Evolutionary conservation across 2,888 invertebrate species (phyloP).

Genomic region (Salticus scenicus): DNA sequence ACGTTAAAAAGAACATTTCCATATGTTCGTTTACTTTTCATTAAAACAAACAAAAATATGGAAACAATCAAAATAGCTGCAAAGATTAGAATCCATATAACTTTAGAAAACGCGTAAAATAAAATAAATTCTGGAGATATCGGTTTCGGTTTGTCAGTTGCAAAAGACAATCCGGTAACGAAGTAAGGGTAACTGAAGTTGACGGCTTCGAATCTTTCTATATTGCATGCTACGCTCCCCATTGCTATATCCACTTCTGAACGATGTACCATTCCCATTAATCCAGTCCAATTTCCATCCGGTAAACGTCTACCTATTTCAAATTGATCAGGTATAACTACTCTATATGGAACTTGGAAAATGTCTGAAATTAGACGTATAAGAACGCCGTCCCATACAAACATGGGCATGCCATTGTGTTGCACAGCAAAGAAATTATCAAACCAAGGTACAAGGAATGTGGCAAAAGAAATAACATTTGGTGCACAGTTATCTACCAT

Average conservation of each 20-base stretch:
- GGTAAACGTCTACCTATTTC: constrained; percentile 11
- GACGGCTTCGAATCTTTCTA: background rate
- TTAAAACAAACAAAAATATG: background rate
- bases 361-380: too few species aligned
- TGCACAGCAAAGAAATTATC: too few species aligned
- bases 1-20: background rate
- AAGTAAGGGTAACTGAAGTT: background rate
- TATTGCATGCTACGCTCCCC: background rate
- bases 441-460: too few species aligned
- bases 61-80: background rate
- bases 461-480: too few species aligned
- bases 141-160: background rate
- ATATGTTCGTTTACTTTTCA: background rate
- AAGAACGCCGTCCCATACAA: too few species aligned
- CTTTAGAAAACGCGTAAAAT: background rate
- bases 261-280: constrained; percentile 12
- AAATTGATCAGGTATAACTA: too few species aligned
- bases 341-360: too few species aligned
- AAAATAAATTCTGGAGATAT: background rate
- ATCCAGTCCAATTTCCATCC: constrained; percentile 17
- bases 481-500: too few species aligned
- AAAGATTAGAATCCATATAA: constrained; percentile 5
- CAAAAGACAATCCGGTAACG: background rate
- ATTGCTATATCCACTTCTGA: constrained; percentile 9
- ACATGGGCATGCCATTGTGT: too few species aligned